These are phyloP conservation scores for Anomalospiza imberbis DNA, from an alignment of 2,797 vertebrate species.

Conservation along the genomic window DNA sequence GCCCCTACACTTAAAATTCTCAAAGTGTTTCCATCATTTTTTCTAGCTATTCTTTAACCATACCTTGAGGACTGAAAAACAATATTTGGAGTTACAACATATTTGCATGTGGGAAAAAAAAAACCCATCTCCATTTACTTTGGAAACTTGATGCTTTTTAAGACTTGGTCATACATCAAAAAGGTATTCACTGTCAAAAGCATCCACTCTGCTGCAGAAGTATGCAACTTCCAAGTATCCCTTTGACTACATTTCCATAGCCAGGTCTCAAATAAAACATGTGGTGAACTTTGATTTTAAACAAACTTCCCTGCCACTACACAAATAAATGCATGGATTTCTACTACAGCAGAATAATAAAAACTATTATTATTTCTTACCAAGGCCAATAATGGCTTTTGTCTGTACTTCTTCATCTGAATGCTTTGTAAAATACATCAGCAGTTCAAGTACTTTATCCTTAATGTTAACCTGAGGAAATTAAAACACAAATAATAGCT, in stretches of 20 bases:
- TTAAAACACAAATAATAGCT: not conserved
- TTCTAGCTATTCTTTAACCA: not conserved
- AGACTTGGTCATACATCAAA: not conserved
- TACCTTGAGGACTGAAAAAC: not conserved
- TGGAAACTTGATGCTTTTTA: not conserved
- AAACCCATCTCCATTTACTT: not conserved
- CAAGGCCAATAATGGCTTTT: constrained; percentile 96
- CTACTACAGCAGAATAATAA: not conserved
- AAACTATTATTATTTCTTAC: constrained; percentile 72
- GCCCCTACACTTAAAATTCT: not conserved
- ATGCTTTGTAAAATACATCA: constrained; percentile 95
- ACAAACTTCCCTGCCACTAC: not conserved
- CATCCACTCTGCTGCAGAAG: not conserved
- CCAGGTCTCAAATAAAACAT: not conserved
- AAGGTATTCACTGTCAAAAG: not conserved
- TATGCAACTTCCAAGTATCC: not conserved
- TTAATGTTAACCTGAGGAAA: constrained; percentile 89
- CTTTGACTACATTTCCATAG: not conserved
- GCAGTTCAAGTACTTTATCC: constrained; percentile 94
- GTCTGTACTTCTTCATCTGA: constrained; percentile 96
- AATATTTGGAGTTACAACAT: not conserved
- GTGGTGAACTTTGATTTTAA: not conserved
- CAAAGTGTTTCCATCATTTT: not conserved
- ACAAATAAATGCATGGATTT: not conserved
- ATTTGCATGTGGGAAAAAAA: not conserved